Conservation (phyloP, 2,888 invertebrate genomes). For the Oligia fasciuncula region DNA sequence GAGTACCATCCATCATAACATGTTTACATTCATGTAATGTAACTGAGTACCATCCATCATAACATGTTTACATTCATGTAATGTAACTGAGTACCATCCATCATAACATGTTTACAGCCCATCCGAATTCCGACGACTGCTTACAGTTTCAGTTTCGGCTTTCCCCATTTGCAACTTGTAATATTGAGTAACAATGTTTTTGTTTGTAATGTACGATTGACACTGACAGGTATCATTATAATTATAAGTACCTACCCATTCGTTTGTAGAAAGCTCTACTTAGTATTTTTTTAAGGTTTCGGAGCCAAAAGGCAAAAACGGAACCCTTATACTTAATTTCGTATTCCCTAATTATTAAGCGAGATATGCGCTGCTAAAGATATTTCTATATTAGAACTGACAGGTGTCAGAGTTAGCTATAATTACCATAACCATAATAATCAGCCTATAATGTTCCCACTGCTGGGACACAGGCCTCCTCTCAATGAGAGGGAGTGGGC, state of each 20-base stretch:
- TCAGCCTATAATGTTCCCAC: too few relatives aligned
- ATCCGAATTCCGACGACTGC: background rate
- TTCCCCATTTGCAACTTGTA: conserved; percentile 1
- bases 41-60: too few relatives aligned
- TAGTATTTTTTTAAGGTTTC: background rate
- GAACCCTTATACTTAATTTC: background rate
- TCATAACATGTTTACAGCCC: conserved; percentile 16
- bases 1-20: too few relatives aligned
- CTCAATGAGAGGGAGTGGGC: too few relatives aligned
- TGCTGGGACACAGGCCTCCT: too few relatives aligned
- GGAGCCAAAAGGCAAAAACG: background rate
- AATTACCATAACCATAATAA: too few relatives aligned
- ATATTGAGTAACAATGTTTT: background rate
- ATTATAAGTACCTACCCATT: background rate
- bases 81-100: background rate
- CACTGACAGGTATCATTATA: background rate
- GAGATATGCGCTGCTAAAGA: background rate
- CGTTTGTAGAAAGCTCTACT: background rate
- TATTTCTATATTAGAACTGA: background rate
- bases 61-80: background rate
- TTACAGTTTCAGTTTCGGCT: background rate
- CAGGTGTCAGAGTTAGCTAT: background rate
- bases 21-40: background rate
- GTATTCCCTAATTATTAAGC: background rate
- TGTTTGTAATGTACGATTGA: background rate